These are phyloP conservation scores for Odontamblyopus rebecca DNA, from an alignment of 2,797 vertebrate species.

Conservation along the genomic window DNA sequence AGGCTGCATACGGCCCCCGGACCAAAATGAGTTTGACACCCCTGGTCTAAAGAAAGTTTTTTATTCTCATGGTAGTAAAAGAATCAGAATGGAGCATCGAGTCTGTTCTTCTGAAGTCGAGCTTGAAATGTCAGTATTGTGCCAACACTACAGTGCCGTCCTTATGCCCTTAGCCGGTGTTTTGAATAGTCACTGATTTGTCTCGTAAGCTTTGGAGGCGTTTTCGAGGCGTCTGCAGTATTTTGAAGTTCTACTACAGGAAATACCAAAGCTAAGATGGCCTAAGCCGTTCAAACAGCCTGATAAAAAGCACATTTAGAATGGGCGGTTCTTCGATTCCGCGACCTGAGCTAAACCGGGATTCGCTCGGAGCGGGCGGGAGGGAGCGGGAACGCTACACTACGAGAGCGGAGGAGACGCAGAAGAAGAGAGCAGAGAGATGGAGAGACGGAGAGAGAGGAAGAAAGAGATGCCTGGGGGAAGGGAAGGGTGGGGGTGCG, in stretches of 20 bases:
- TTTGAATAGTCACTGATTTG: too few species aligned
- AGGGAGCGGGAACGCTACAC: neutral
- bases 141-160: too few species aligned
- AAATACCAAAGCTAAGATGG: neutral
- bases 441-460: constrained; percentile 46
- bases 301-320: neutral
- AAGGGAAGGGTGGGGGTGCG: constrained; percentile 46
- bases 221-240: neutral
- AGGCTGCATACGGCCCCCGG: too few species aligned
- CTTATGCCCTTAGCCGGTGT: too few species aligned
- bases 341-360: constrained; percentile 58
- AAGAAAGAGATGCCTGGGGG: constrained; percentile 43
- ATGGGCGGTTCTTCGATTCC: constrained; percentile 3
- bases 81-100: too few species aligned
- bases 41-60: too few species aligned
- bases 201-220: too few species aligned
- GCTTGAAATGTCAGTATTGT: too few species aligned
- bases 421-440: constrained; percentile 25
- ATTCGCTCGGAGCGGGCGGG: neutral
- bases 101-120: too few species aligned
- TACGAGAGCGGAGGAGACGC: constrained; percentile 17
- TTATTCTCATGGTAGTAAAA: too few species aligned
- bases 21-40: too few species aligned
- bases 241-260: neutral
- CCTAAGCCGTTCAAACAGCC: neutral